Conservation (phyloP, 2,797 vertebrate species). For the Lacerta agilis region DNA sequence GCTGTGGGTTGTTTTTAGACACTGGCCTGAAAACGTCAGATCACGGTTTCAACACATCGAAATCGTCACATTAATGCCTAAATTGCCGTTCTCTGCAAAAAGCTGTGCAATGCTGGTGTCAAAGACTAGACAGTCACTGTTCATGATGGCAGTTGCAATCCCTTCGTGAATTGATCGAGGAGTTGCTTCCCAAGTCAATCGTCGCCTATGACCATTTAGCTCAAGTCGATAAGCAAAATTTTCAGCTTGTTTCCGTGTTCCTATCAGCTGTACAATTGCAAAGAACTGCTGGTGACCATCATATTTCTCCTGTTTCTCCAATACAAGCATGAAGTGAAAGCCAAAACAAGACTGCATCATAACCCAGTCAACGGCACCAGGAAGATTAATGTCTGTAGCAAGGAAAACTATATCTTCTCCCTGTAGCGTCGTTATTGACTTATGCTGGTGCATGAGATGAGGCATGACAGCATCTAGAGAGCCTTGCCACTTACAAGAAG, state of each 20-base stretch:
- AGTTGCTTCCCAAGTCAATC: slow-evolving; percentile 96
- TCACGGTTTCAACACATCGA: slow-evolving; percentile 90
- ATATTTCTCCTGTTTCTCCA: slow-evolving; percentile 96
- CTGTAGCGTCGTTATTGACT: slow-evolving; percentile 97
- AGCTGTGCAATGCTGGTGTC: slow-evolving; percentile 96
- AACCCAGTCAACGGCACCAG: slow-evolving; percentile 97
- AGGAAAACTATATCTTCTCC: slow-evolving; percentile 98
- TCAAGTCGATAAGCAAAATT: slow-evolving; percentile 94
- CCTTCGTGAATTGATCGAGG: slow-evolving; percentile 94
- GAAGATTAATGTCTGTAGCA: slow-evolving; percentile 97
- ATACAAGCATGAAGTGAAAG: slow-evolving; percentile 95
- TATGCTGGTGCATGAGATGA: slow-evolving; percentile 97
- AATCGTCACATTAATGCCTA: slow-evolving; percentile 96
- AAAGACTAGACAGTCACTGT: slow-evolving; percentile 95
- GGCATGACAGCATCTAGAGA: slow-evolving; percentile 98
- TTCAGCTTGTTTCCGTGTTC: slow-evolving; percentile 93
- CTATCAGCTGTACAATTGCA: slow-evolving; percentile 94
- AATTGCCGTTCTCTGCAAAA: slow-evolving; percentile 93
- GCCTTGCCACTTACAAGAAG: slow-evolving; percentile 98
- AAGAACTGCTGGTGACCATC: slow-evolving; percentile 96
- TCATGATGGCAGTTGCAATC: slow-evolving; percentile 94
- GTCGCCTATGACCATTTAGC: slow-evolving; percentile 91
- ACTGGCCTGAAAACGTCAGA: slow-evolving; percentile 79
- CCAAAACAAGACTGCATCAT: slow-evolving; percentile 99
- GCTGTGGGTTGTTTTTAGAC: slow-evolving; percentile 71